phyloP scores from a whole-genome alignment of 2,797 vertebrate genomes.

The Chiloscyllium punctatum region DNA sequence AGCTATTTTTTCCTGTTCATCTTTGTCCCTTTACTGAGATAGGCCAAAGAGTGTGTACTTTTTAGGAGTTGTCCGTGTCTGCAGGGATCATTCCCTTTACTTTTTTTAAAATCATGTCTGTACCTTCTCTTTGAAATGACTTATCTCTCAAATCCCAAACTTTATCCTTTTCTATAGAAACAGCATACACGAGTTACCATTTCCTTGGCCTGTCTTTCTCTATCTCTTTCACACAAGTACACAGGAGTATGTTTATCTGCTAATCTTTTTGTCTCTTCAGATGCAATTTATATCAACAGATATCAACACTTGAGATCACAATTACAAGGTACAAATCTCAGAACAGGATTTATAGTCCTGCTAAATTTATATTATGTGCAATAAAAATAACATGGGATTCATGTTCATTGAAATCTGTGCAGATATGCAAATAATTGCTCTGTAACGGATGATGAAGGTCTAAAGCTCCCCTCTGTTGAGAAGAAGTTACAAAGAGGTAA shows the following conservation, averaged over 20 bases:
- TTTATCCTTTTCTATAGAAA: neutral
- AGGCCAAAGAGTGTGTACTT: too few species aligned
- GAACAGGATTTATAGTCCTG: neutral
- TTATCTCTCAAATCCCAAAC: neutral
- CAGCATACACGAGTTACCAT: neutral
- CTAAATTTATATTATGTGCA: neutral
- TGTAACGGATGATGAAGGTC: neutral
- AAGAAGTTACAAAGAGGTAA: neutral
- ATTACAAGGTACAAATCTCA: neutral
- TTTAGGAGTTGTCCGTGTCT: too few species aligned
- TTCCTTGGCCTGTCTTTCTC: neutral
- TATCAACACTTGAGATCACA: neutral
- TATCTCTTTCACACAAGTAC: neutral
- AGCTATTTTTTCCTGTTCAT: too few species aligned
- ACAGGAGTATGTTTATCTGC: neutral
- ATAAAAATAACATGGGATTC: neutral
- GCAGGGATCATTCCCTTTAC: too few species aligned
- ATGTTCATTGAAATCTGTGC: neutral
- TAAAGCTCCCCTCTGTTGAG: neutral
- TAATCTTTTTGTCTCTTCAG: neutral
- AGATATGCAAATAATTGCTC: neutral
- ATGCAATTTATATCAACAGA: neutral
- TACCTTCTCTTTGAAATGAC: too few species aligned
- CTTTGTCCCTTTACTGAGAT: too few species aligned
- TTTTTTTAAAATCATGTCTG: too few species aligned